Conservation (phyloP, 2,113 vertebrate species). For the Melanostigma gelatinosum region DNA sequence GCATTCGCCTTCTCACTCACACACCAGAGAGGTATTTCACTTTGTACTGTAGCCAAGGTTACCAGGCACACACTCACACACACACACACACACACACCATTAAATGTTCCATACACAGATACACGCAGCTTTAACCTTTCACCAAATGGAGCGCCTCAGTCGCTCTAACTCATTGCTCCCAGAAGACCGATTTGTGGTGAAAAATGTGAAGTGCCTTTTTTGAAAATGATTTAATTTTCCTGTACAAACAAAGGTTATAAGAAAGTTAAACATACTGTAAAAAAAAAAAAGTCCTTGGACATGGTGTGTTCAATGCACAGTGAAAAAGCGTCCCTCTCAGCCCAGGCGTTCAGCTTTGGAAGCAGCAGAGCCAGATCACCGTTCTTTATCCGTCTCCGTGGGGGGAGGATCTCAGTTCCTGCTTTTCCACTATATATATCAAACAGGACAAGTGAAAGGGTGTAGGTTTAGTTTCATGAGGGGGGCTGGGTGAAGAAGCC, state of each 20-base stretch:
- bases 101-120: constrained; percentile 25
- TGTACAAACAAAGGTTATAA: constrained; percentile 4
- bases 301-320: not conserved
- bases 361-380: constrained; percentile 11
- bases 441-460: not conserved
- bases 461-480: not conserved
- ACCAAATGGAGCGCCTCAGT: not conserved
- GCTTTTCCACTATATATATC: not conserved
- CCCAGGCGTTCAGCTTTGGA: constrained; percentile 13
- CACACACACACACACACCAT: not conserved
- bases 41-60: constrained; percentile 40
- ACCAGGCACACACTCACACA: constrained; percentile 16
- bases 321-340: not conserved
- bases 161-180: not conserved
- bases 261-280: not conserved
- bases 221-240: not conserved
- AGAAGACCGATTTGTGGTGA: not conserved
- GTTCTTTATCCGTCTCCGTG: constrained; percentile 13
- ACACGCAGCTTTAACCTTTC: constrained; percentile 17
- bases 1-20: constrained; percentile 4
- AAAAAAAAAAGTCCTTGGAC: not conserved
- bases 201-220: not conserved
- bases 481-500: not conserved
- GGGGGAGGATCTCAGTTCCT: not conserved
- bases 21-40: constrained; percentile 23